These are phyloP conservation scores for Scaptomyza tumidula DNA, from an alignment of 2,888 invertebrate genomes.

Conservation along the genomic window DNA sequence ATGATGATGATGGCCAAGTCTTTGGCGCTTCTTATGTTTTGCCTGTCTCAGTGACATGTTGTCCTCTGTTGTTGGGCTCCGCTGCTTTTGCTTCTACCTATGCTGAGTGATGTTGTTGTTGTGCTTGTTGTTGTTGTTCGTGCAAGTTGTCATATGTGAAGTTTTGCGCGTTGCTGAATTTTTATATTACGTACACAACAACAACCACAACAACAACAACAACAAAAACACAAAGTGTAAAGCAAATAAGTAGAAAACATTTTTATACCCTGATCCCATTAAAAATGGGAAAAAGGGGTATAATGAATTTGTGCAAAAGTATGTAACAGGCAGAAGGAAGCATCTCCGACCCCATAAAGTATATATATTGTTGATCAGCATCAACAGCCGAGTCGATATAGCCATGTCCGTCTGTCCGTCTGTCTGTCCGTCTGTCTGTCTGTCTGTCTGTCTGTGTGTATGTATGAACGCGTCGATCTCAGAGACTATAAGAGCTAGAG, in stretches of 20 bases:
- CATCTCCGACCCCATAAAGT: too few relatives aligned
- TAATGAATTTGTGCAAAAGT: too few relatives aligned
- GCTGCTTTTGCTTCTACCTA: conserved; percentile 17
- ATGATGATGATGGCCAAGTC: conserved; percentile 43
- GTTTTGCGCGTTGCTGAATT: conserved; percentile 77
- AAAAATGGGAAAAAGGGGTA: too few relatives aligned
- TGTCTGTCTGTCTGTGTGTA: too few relatives aligned
- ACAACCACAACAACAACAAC: conserved; percentile 38
- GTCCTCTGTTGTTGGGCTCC: conserved; percentile 13
- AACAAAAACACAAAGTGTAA: conserved; percentile 40
- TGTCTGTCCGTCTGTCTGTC: too few relatives aligned
- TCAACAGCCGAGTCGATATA: too few relatives aligned
- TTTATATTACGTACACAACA: conserved; percentile 63
- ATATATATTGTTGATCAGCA: too few relatives aligned
- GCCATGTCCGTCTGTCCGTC: too few relatives aligned
- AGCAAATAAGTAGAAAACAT: conserved; percentile 26
- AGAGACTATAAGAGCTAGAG: too few relatives aligned
- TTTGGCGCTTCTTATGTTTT: conserved; percentile 32
- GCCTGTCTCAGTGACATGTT: conserved; percentile 33
- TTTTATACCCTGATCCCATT: too few relatives aligned
- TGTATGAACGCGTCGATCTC: too few relatives aligned
- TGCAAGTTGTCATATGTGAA: conserved; percentile 75
- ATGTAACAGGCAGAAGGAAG: too few relatives aligned
- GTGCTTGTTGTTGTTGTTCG: conserved; percentile 46
- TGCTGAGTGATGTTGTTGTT: conserved; percentile 19